Base-by-base conservation (phyloP, 1,140 invertebrate species). In the Berghia stephanieae region DNA sequence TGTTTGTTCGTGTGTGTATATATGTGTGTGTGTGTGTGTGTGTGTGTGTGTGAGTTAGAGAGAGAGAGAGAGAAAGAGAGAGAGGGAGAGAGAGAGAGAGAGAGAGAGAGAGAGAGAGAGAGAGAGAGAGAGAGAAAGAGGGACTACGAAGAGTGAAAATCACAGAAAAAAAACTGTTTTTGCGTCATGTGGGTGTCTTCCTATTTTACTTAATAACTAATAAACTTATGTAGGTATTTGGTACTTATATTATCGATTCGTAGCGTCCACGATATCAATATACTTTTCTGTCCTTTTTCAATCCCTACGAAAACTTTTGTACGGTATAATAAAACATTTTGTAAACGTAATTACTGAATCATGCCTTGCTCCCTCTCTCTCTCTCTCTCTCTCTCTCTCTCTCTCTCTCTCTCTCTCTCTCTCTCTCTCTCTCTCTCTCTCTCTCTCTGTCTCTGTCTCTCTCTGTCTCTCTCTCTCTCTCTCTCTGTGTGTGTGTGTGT, bases 381-480 rank as follows among this genome's bases (percentile, higher is more conserved):
- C 55, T 57, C 55, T 57, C 55, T 57, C 55, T 57, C 55, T 57
- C 55, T 13, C 21, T 60, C n/a, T n/a, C 21, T 5, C 55, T 24
- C 5, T 60, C 5, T 60, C 55, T 60, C 5, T 31, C n/a, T 8
- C 34, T 24, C n/a, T 31, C 55, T 31, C n/a, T 60, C 55, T n/a
- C 55, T 60, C 55, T 60, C 55, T 60, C 55, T 60, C 55, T 60
- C 55, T 60, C 55, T 60, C 55, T 60, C 55, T 60, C 55, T 60
- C 55, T 60, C 55, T 60, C 55, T 60, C 55, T 60, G n/a, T 60
- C 55, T 60, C 55, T 60, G 6, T 60, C 55, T 60, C 55, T 60
- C 55, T 60, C 55, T 60, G 6, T 60, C 21, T 60, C 5, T 60
- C 21, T 60, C 21, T 60, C 55, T 10, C 5, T 10, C 21, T 10